A percentile compares a stretch with the other conserved stretches of the same genome.
Conservation (phyloP, 2,113 vertebrate species). For the Cottus gobio region DNA sequence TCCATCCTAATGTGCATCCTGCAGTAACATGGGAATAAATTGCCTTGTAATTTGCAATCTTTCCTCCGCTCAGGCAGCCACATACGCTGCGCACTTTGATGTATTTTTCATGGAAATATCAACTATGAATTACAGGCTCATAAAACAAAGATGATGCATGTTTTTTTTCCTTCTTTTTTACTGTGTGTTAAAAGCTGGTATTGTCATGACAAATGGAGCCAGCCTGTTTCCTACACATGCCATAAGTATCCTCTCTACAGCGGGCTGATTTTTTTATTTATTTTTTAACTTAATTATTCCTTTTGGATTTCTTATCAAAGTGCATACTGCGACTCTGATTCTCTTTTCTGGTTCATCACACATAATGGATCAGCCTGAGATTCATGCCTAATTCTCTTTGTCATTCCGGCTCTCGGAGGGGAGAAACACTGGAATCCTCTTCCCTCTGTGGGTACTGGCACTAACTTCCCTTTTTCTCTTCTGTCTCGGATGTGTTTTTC, state of each 20-base stretch:
- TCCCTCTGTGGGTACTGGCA: conserved; percentile 34
- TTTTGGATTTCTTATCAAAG: conserved; percentile 71
- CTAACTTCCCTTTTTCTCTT: conserved; percentile 17
- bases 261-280: conserved; percentile 14
- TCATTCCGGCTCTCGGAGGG: conserved; percentile 44
- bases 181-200: conserved; percentile 13
- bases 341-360: conserved; percentile 57
- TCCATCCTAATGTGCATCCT: conserved; percentile 7
- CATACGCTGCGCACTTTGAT: not conserved
- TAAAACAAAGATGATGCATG: not conserved
- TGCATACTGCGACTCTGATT: conserved; percentile 62
- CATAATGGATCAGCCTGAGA: conserved; percentile 56
- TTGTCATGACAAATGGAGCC: conserved; percentile 37
- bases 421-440: conserved; percentile 36
- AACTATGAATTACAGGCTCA: conserved; percentile 1
- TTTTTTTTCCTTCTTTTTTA: not conserved
- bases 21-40: conserved; percentile 17
- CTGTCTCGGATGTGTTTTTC: conserved; percentile 29
- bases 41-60: not conserved
- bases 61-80: not conserved
- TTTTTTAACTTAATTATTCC: conserved; percentile 55
- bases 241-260: conserved; percentile 15
- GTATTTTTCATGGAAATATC: conserved; percentile 20
- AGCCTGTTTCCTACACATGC: conserved; percentile 13
- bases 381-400: conserved; percentile 65